Evolutionary conservation across 2,888 invertebrate genomes (phyloP), one percentile per base, ranked within the genome.

Genomic region (Heliconius ismenius): DNA sequence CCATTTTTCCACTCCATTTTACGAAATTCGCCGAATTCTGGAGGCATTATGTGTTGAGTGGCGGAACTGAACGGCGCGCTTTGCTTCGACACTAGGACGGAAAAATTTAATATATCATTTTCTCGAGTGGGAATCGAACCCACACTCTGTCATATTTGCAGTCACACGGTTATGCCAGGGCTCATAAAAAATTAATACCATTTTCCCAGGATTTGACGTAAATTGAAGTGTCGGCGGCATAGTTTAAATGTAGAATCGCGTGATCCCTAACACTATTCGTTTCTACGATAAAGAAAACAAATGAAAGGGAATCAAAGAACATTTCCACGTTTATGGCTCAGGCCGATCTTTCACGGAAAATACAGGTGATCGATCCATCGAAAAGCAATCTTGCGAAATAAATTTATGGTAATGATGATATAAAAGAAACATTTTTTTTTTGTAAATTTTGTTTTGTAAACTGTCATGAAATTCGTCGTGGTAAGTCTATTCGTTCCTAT

Each of bases 221-320:
- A 39, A 39, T 24, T 43, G 26, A 24, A 67, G n/a, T 24, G 39
- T 39, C 24, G 43, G 24, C 43, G 24, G 24, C 6, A 7, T 39
- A 43, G 39, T 24, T 26, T 67, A 67, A 43, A 39, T 43, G 67
- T 36, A 1, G 32, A 67, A 67, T 67, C 39, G 67, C 67, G 43
- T 67, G 67, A 67, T 43, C 67, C 18, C 26, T 67, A 15, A 67
- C 10, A 18, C 26, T 18, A n/a, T 26, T 49, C 68, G 15, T 68
- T 49, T 26, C 26, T 43, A 6, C 26, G 68, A 43, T 68, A 68
- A 68, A 43, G 18, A 26, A 43, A 43, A 43, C 43, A 18, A 43
- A 49, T 43, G 68, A 43, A 24, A 43, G 43, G 26, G 26, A 43
- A 68, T 68, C 68, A 43, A 68, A 68, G 26, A 43, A 67, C 24